Base-by-base conservation (phyloP, 2,113 vertebrate species). In the Sinocyclocheilus anshuiensis region DNA sequence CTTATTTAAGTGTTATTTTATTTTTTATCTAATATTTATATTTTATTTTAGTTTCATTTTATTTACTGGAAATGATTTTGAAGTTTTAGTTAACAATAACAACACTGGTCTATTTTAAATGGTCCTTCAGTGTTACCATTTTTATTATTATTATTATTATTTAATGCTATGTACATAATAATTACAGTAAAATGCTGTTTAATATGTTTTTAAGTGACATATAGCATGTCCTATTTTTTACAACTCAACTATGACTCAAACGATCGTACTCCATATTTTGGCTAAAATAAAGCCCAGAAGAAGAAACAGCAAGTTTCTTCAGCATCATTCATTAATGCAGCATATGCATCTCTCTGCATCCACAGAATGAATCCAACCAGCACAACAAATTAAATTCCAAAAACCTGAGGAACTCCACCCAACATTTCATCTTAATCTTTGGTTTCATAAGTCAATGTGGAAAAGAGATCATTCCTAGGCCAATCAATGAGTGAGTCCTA, bases 401-500 rank as follows among this genome's bases (percentile, higher is more conserved):
- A 69, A 59, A 67, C 9, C 33, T 36, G 15, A 82, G 12, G 82
- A 87, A 33, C 45, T 8, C 15, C 3, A 4, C 50, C 33, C 2
- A 77, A 42, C 42, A 83, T 48, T 42, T 87, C 57, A 65, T 22
- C 53, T 45, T n/a, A 5, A 77, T 72, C 7, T 84, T 12, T 36
- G 36, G 20, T 45, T 57, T 39, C 29, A 72, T 15, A 45, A 55
- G 18, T 61, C 16, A 24, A 61, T 4, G 6, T 20, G 72, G 69
- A 81, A n/a, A 50, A 63, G 22, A 39, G 71, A 84, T 42, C 5
- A 82, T 83, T 59, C 10, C 24, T 75, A 11, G 50, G 42, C 59
- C 67, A 42, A 67, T 86, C 86, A 85, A 82, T 75, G 42, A 45
- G 57, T 4, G 24, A 69, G 67, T 22, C 59, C 57, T 36, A 81